Evolutionary conservation across 2,797 vertebrate genomes (phyloP), one percentile per base, ranked within the genome.

Genomic region (Cryptoprocta ferox): DNA sequence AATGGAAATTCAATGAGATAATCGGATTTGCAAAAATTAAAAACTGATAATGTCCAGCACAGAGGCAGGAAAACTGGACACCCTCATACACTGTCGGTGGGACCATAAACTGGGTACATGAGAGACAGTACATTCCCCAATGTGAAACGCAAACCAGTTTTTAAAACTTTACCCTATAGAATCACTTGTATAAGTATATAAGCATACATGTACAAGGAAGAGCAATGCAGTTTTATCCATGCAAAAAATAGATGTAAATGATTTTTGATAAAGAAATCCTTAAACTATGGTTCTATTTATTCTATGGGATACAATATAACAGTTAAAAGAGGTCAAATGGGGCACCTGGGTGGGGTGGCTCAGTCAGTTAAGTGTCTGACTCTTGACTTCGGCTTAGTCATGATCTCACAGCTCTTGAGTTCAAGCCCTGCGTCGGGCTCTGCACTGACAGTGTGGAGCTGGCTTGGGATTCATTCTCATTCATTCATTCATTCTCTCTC

Each of bases 1-100:
- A 96, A 84, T 88, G 35, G 76, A 94, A 94, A 93, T 91, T 93
- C 80, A 96, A 89, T 63, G 39, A 76, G 12, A 93, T 73, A 70
- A 91, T 32, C 4, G 48, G 59, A 89, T 37, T 71, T 18, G 11
- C 86, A 95, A 96, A 93, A 87, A 63, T 56, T 94, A 86, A 93
- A 93, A n/a, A 83, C 56, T 76, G 61, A 61, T 73, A 93, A 89
- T 42, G 87, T 35, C 30, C n/a, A 92, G 56, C 56, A n/a, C 4
- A 68, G n/a, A 28, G 73, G 37, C 30, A 61, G 37, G 48, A n/a
- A n/a, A 81, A 93, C 14, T 73, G 66, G 42, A 79, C 39, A 63
- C 15, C 81, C 28, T 73, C 56, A 35, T 7, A 66, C 16, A 73
- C 35, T 79, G 63, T 2, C 81, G 6, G 24, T 86, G n/a, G 50